Evolutionary conservation across 2,888 invertebrate genomes (phyloP).

Genomic region (Choristoneura rosaceana): DNA sequence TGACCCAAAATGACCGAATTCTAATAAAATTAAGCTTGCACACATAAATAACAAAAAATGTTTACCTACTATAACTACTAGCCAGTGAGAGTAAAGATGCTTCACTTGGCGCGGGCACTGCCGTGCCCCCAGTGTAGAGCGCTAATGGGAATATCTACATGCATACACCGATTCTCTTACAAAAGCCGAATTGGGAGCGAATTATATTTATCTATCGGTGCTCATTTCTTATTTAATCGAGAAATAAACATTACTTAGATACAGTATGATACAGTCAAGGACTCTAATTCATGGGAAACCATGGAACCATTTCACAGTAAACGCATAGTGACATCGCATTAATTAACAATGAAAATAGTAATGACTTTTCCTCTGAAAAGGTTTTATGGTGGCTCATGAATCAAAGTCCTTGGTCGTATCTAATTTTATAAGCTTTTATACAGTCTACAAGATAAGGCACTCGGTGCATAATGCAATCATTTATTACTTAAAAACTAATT

Average conservation of each 20-base stretch:
- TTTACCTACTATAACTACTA: neutral
- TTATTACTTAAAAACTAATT: no score
- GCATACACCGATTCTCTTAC: neutral
- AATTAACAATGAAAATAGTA: no score
- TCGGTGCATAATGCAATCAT: conserved; percentile 65
- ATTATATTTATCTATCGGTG: conserved; percentile 4
- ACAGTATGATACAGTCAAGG: neutral
- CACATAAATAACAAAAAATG: no score
- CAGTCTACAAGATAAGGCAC: conserved; percentile 79
- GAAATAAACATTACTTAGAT: neutral
- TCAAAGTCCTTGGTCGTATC: no score
- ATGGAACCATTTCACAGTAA: no score
- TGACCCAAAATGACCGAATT: no score
- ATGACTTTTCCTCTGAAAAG: no score
- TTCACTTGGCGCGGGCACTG: no score
- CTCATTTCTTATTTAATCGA: neutral
- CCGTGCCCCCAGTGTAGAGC: neutral
- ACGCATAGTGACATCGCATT: no score
- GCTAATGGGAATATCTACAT: neutral
- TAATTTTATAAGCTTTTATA: conserved; percentile 58
- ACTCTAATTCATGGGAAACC: no score
- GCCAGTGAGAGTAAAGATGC: neutral
- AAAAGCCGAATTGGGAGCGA: conserved; percentile 2
- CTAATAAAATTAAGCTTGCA: no score
- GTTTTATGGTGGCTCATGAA: no score